Base-by-base conservation (phyloP, 2,113 vertebrate genomes). In the Dicaeum eximium region DNA sequence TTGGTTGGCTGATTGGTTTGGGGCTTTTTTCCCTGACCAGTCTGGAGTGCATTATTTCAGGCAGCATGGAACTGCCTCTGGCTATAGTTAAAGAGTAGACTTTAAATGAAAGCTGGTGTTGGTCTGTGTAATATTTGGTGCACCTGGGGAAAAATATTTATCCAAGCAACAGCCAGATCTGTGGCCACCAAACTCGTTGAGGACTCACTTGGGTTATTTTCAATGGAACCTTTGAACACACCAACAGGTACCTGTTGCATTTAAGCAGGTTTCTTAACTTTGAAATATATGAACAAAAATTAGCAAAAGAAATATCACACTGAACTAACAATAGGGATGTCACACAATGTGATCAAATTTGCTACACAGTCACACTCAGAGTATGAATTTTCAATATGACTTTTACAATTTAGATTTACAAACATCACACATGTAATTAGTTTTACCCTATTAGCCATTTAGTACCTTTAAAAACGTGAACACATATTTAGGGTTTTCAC, bases 131-230 rank as follows among this genome's bases (percentile, higher is more conserved):
- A 61, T 67, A 94, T 87, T 95, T 95, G 82, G 67, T 85, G 81
- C 84, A 97, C 92, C 89, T 97, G 91, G 90, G 44, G 50, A 94
- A 96, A 97, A 97, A 94, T 66, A 94, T 75, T 93, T 92, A 92
- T 60, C 66, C 64, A 93, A 87, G 57, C 20, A 93, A 88, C 40
- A 86, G 40, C 33, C 69, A 93, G 47, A 51, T 82, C 28, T 92
- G 58, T 66, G 56, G 66, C 72, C 66, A 95, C 53, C 73, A 94
- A 92, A 95, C 57, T 53, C 67, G 51, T 8, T 73, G 77, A 87
- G 37, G 27, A 64, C 57, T 78, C 47, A 66, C 64, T 73, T 92
- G 37, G 35, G n/a, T 33, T 67, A 42, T 57, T 67, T 51, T 64
- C 64, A 91, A 28, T 21, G 19, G 45, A 86, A 82, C 57, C 33